These are phyloP conservation scores for Tricholauxania praeusta DNA, from an alignment of 2,888 invertebrate species.

Conservation along the genomic window DNA sequence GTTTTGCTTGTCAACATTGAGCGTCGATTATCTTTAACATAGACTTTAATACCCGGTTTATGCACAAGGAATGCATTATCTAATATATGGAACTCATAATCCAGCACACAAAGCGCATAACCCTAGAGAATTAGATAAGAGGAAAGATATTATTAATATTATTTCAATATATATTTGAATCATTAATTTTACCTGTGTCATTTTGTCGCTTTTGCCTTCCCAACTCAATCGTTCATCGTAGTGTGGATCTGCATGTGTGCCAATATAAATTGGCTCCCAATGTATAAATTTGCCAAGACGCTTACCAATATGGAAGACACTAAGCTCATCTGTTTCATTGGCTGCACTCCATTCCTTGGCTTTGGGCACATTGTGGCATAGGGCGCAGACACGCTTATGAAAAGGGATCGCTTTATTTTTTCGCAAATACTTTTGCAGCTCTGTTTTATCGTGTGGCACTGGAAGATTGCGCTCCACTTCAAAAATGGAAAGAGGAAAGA, in stretches of 20 bases:
- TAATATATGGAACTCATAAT: conserved; percentile 92
- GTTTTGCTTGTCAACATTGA: conserved; percentile 83
- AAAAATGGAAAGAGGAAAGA: conserved; percentile 90
- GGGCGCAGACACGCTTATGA: conserved; percentile 89
- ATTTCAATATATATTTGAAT: not conserved
- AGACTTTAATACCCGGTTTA: conserved; percentile 90
- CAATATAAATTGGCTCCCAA: conserved; percentile 96
- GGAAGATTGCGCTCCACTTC: conserved; percentile 79
- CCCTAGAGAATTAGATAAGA: conserved; percentile 71
- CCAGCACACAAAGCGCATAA: conserved; percentile 88
- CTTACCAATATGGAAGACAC: conserved; percentile 87
- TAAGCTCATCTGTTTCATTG: conserved; percentile 76
- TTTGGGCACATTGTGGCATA: conserved; percentile 89
- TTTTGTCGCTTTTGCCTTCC: conserved; percentile 96
- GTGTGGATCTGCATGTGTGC: conserved; percentile 87
- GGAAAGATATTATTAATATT: too few species aligned
- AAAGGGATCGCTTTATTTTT: conserved; percentile 88
- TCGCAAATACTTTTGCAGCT: conserved; percentile 78
- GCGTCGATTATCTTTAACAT: conserved; percentile 82
- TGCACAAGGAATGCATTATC: conserved; percentile 95
- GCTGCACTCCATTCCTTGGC: conserved; percentile 86
- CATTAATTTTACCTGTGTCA: conserved; percentile 83
- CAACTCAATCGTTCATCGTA: conserved; percentile 93
- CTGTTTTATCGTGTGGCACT: conserved; percentile 81
- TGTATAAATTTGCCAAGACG: conserved; percentile 81